phyloP scores from a whole-genome alignment of 2,113 vertebrate genomes.

The Pardalotus punctatus region DNA sequence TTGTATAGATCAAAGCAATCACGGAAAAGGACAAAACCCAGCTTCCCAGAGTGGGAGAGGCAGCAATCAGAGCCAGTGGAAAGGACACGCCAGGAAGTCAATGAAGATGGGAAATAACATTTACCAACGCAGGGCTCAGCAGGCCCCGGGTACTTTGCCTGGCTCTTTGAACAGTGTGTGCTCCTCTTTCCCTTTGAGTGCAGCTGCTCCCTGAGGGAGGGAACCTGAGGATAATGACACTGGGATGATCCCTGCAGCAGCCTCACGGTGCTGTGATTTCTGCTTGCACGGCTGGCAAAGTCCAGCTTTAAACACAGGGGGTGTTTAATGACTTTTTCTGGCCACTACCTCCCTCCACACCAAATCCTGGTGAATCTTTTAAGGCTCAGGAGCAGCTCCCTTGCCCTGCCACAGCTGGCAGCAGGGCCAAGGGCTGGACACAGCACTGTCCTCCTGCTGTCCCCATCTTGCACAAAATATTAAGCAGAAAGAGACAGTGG shows the following conservation, averaged over 20 bases:
- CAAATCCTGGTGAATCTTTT: neutral
- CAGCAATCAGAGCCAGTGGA: conserved; percentile 60
- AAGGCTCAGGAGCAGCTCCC: neutral
- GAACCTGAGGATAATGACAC: conserved; percentile 44
- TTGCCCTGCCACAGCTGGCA: neutral
- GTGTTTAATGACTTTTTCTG: neutral
- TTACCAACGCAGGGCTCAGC: conserved; percentile 59
- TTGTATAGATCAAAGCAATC: conserved; percentile 47
- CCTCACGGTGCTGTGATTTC: neutral
- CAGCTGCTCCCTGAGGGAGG: conserved; percentile 44
- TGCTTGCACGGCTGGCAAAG: neutral
- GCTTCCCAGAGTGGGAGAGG: conserved; percentile 34
- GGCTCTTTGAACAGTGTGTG: conserved; percentile 31
- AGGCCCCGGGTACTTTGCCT: conserved; percentile 47
- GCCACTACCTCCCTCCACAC: neutral
- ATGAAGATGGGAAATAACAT: conserved; percentile 53
- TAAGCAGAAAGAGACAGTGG: neutral
- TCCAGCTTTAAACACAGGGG: neutral
- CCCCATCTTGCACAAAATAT: neutral
- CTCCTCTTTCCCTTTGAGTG: conserved; percentile 22
- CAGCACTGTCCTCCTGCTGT: neutral
- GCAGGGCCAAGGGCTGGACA: neutral
- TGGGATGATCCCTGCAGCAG: conserved; percentile 4
- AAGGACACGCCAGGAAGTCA: conserved; percentile 43
- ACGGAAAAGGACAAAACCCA: conserved; percentile 12